Evolutionary conservation across 1,140 invertebrate genomes (phyloP), one percentile per base, ranked within the genome.

Genomic region (Cydia splendana): DNA sequence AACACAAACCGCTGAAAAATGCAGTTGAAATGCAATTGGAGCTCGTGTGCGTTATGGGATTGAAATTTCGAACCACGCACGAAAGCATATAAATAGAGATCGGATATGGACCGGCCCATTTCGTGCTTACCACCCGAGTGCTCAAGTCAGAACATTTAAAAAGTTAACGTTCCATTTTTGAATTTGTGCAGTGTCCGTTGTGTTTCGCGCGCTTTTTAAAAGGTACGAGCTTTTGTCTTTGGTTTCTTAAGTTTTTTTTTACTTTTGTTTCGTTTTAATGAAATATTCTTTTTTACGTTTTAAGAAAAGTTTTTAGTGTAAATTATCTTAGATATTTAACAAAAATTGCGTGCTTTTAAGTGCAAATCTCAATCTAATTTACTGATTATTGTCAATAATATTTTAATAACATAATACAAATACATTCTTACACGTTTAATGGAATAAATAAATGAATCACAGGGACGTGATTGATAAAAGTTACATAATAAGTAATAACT

Each of bases 1-100:
- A 53, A 5, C 51, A 4, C 51, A 53, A 53, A 53, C n/a, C 51
- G 51, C 38, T 30, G 24, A 69, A 34, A 69, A 69, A 15, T 69
- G 65, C 65, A 69, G 15, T 34, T n/a, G 10, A 69, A 38, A 69
- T 69, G 65, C 65, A 69, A 38, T 38, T 34, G 65, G 65, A 69
- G 7, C n/a, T n/a, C 65, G 65, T 15, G 65, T 69, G 65, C 65
- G 65, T 28, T 65, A 34, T 69, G 15, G 6, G 65, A 69, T 69
- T 69, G 9, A 69, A 69, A 69, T 69, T 69, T 69, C 65, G 65
- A 69, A 69, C 65, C 20, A 65, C 30, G 65, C 28, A 69, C 24
- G 24, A n/a, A 34, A n/a, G 24, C 65, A 34, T 69, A 69, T 69
- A 69, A 69, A 69, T 69, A 69, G 65, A 69, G 24, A 34, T 69